phyloP scores from a whole-genome alignment of 2,888 invertebrate genomes.

The Arrhopalites spinosus region DNA sequence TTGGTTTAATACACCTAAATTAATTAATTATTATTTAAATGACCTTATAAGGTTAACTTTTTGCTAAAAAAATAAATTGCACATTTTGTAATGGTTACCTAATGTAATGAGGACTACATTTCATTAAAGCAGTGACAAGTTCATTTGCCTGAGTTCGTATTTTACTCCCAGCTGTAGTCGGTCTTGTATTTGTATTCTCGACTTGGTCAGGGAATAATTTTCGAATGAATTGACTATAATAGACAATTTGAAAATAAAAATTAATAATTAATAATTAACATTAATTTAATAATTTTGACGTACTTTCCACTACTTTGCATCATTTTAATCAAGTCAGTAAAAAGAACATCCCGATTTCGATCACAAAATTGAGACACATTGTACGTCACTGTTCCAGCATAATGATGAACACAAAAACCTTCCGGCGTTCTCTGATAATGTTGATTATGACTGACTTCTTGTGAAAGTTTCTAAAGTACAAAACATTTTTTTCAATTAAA shows the following conservation, averaged over 20 bases:
- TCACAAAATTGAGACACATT: constrained; percentile 71
- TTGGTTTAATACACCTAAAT: constrained; percentile 69
- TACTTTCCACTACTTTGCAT: constrained; percentile 66
- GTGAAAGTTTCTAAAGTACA: constrained; percentile 63
- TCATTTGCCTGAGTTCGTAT: constrained; percentile 71
- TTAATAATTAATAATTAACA: neutral
- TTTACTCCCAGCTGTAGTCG: constrained; percentile 70
- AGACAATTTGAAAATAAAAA: neutral
- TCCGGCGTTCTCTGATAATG: constrained; percentile 66
- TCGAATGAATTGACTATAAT: constrained; percentile 64
- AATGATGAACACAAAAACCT: constrained; percentile 69
- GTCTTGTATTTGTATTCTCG: constrained; percentile 60
- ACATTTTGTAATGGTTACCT: constrained; percentile 57
- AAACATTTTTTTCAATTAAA: no score
- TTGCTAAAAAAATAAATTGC: no score
- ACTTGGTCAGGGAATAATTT: constrained; percentile 67
- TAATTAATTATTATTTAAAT: no score
- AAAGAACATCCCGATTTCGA: constrained; percentile 70
- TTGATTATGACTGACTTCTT: constrained; percentile 63
- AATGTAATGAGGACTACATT: constrained; percentile 72
- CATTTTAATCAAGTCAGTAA: constrained; percentile 68
- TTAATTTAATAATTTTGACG: neutral
- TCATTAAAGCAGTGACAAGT: constrained; percentile 69
- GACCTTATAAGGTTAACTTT: neutral
- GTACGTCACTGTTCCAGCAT: constrained; percentile 71